A percentile compares a stretch with the other conserved stretches of the same genome.
Evolutionary conservation across 2,797 vertebrate species (phyloP).

Genomic region (Glossophaga mutica): DNA sequence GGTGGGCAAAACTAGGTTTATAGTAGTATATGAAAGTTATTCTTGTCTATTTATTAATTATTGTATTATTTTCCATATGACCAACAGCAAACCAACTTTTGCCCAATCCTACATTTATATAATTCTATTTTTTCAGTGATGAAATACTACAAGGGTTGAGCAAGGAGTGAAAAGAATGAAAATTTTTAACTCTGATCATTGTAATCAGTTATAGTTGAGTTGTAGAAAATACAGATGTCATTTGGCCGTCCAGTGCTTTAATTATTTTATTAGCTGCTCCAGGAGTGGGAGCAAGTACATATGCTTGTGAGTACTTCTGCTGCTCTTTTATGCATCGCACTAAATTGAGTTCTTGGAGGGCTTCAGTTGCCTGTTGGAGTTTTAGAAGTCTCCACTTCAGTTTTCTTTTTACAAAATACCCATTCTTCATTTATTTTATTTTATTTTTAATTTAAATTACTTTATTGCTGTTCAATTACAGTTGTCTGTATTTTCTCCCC

Average conservation of each 20-base stretch:
- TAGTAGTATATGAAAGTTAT: not conserved
- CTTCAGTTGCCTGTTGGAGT: not conserved
- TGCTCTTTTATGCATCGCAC: not conserved
- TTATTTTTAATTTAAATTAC: no score
- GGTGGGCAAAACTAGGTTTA: not conserved
- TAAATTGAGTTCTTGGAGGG: not conserved
- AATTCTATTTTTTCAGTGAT: not conserved
- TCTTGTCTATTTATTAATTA: not conserved
- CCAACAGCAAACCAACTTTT: not conserved
- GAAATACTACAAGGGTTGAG: not conserved
- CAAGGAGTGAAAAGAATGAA: not conserved
- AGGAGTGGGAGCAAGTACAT: not conserved
- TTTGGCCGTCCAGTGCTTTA: not conserved
- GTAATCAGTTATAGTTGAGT: not conserved
- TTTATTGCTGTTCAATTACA: no score
- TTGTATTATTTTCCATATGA: not conserved
- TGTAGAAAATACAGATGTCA: not conserved
- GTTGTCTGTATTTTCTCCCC: no score
- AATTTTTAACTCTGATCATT: not conserved
- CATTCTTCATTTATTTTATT: not conserved
- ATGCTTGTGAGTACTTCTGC: not conserved
- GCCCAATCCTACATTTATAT: not conserved
- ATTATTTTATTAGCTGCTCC: not conserved
- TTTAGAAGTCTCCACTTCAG: not conserved
- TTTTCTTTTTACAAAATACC: not conserved